Percentiles rank a stretch among this genome's conserved stretches.
Conservation (phyloP, 2,888 invertebrate species). For the Kuschelorhynchus macadamiae region DNA sequence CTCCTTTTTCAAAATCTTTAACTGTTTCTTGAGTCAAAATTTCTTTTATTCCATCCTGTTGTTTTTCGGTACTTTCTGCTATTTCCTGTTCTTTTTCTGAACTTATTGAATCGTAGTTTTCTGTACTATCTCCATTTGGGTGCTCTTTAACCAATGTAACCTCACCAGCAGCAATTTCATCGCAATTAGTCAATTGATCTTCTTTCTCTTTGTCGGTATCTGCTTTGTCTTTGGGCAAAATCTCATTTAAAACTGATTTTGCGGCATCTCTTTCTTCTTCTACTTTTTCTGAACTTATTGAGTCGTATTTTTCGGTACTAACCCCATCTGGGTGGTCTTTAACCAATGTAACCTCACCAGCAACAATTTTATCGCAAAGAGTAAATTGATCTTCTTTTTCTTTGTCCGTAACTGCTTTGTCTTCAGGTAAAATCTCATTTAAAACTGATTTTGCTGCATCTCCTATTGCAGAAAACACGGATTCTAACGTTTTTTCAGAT, state of each 20-base stretch:
- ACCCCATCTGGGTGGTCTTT: no score
- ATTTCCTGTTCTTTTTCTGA: not conserved
- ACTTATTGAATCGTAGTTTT: not conserved
- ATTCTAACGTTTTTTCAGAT: constrained; percentile 31
- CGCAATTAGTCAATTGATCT: no score
- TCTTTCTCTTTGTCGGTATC: constrained; percentile 9
- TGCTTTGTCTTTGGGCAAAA: constrained; percentile 10
- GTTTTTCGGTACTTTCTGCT: constrained; percentile 6
- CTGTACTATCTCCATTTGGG: no score
- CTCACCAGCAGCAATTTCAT: no score
- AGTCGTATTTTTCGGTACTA: not conserved
- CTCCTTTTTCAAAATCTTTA: not conserved
- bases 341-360: no score
- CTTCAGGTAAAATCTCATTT: constrained; percentile 21
- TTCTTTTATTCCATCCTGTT: constrained; percentile 8
- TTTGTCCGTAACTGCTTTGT: no score
- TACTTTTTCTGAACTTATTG: not conserved
- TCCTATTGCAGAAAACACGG: constrained; percentile 25
- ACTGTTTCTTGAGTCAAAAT: constrained; percentile 17
- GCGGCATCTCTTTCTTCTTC: constrained; percentile 6
- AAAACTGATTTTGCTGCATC: constrained; percentile 22
- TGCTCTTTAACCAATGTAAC: no score
- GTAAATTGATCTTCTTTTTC: no score
- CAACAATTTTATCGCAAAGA: no score
- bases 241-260: constrained; percentile 13